Percentiles rank a stretch among this genome's conserved stretches.
Evolutionary conservation across 1,140 invertebrate genomes (phyloP).

Genomic region (Macrobrachium rosenbergii): DNA sequence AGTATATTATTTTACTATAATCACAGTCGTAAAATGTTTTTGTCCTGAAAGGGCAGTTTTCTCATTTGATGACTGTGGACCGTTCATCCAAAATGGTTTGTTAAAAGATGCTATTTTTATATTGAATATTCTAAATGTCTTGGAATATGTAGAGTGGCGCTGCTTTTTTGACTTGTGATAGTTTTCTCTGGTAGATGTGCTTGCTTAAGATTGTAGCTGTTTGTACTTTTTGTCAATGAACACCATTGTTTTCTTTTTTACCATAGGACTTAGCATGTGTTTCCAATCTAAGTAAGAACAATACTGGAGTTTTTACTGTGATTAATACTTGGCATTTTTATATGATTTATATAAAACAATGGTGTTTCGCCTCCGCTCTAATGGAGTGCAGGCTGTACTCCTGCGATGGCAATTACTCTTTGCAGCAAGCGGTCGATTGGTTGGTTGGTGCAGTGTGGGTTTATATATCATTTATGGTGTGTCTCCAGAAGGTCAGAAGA

Average conservation of each 20-base stretch:
- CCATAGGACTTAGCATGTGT: no score
- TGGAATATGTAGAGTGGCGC: slow-evolving; percentile 41
- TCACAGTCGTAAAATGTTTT: no score
- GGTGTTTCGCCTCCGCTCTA: slow-evolving; percentile 33
- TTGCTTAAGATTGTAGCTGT: slow-evolving; percentile 44
- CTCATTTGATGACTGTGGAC: slow-evolving; percentile 19
- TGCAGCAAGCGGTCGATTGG: background rate
- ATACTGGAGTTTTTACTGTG: slow-evolving; percentile 42
- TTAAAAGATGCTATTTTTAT: slow-evolving; percentile 50
- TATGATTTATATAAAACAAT: slow-evolving; percentile 33
- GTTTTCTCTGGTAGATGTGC: slow-evolving; percentile 47
- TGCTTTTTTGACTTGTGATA: slow-evolving; percentile 46
- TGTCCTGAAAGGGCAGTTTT: background rate
- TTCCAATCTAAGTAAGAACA: background rate
- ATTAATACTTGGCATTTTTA: slow-evolving; percentile 7
- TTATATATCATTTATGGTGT: background rate
- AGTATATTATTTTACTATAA: no score
- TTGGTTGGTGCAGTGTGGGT: background rate
- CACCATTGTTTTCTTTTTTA: slow-evolving; percentile 39
- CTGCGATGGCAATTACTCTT: no score
- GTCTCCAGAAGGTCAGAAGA: slow-evolving; percentile 39
- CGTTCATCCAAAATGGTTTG: slow-evolving; percentile 40
- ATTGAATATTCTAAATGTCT: slow-evolving; percentile 49
- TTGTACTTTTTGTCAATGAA: slow-evolving; percentile 31
- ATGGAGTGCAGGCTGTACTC: background rate